Evolutionary conservation across 2,888 invertebrate genomes (phyloP).

Genomic region (Eumerus sabulonum): DNA sequence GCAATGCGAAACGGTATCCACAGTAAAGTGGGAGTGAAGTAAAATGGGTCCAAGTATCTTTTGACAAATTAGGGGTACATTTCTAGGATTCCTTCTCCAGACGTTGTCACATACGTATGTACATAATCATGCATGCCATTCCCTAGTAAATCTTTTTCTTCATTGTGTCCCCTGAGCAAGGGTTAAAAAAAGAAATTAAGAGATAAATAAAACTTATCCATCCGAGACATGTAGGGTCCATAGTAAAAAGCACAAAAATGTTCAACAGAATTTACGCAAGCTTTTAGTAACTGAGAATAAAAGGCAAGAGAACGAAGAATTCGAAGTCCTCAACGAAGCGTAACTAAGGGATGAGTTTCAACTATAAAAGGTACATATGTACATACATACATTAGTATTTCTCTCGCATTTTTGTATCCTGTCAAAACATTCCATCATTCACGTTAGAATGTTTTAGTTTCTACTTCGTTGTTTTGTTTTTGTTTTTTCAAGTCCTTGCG

Average conservation of each 20-base stretch:
- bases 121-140: no score
- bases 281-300: background rate
- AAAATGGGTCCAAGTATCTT: constrained; percentile 11
- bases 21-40: background rate
- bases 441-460: no score
- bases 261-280: constrained; percentile 8
- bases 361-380: background rate
- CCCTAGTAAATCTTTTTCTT: no score
- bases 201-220: constrained; percentile 14
- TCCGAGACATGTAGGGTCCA: background rate
- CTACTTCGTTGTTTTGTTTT: background rate
- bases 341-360: constrained; percentile 15
- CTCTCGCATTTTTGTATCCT: no score
- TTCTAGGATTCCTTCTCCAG: constrained; percentile 15
- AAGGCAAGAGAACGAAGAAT: background rate
- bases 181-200: constrained; percentile 10
- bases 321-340: constrained; percentile 10
- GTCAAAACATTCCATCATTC: no score
- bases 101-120: constrained; percentile 18
- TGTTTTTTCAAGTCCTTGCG: background rate
- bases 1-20: constrained; percentile 24
- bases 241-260: background rate
- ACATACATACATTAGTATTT: background rate
- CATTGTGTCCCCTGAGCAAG: no score
- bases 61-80: constrained; percentile 41